Base-by-base conservation (phyloP, 2,113 vertebrate genomes). In the Donacobius atricapilla region DNA sequence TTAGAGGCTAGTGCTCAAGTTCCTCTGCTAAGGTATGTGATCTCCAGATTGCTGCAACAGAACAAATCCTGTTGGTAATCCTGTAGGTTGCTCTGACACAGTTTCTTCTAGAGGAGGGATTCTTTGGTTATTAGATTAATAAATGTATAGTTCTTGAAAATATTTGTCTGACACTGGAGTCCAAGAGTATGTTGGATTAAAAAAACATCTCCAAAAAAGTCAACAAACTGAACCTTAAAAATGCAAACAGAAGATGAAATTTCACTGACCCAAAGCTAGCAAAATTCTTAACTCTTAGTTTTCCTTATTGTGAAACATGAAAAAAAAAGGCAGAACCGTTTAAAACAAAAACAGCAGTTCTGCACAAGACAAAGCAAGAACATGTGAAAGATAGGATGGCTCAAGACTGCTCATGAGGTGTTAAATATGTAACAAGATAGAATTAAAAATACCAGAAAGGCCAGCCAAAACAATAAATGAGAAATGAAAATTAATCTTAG, bases 51-150 rank as follows among this genome's bases (percentile, higher is more conserved):
- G 4, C 45, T 70, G 33, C 47, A 57, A 57, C 23, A 31, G 45
- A 83, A 30, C 7, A 83, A 83, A 88, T 61, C 17, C 51, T 63
- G 25, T 50, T 35, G 28, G 28, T 66, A 73, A 70, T 63, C 14
- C 15, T 31, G 6, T 56, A 31, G 42, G 31, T 47, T 83, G 10
- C 21, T 88, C 61, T 82, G 44, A 27, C 23, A 63, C 0, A 0
- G 10, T 72, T 81, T 82, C 56, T 39, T 75, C 56, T 81, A 66
- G 44, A 56, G 24, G 21, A 81, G 9, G 8, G 4, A 22, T 86
- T 90, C 37, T 85, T 90, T 0, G 2, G 40, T 90, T 79, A 90
- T 72, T 71, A 76, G 15, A 42, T 82, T 85, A 83, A 69, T 72
- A 68, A 71, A 19, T 80, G 3, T 64, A 47, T 9, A 37, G 22